Base-by-base conservation (phyloP, 1,140 invertebrate species). In the Acromyrmex echinatior region DNA sequence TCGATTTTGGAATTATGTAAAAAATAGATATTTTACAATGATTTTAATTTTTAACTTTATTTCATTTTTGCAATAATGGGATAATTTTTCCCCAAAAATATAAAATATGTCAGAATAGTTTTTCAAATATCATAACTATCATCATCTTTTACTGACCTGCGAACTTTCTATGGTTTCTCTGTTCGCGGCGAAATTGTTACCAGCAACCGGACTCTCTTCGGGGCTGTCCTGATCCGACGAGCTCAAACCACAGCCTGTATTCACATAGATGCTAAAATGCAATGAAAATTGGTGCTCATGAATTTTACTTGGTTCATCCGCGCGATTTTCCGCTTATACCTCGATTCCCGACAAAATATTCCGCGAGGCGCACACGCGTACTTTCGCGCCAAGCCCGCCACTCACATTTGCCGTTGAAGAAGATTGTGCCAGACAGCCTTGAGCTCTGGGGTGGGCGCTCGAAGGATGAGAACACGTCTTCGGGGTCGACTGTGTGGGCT, bases 371-470 rank as follows among this genome's bases (percentile, higher is more conserved):
- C 45, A 49, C 76, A 31, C 39, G 28, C n/a, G 25, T 49, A n/a
- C 18, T 53, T 66, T 66, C 14, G 25, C 7, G 25, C 25, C 76
- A 25, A 14, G 63, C 63, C 68, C 39, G 16, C 56, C 88, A 96
- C 97, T 97, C 96, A 98, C 98, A 98, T 98, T 95, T 98, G 98
- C 84, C 98, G 96, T 90, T 98, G 97, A 14, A 98, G 96, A n/a
- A 98, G 96, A 92, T 98, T 98, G 93, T 98, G 98, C 98, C 98
- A 98, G 2, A 98, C 97, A 25, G 98, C 98, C 93, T 98, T 98
- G 9, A 98, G 94, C 93, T 98, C 98, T 58, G 97, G 96, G 1
- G 97, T 98, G 0, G 98, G 98, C 1, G 98, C 98, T 45, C 98
- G 95, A 12, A 98, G 93, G 0, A 97, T 96, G 3, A 98, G 94